phyloP scores from a whole-genome alignment of 2,797 vertebrate species.

The Parambassis ranga region DNA sequence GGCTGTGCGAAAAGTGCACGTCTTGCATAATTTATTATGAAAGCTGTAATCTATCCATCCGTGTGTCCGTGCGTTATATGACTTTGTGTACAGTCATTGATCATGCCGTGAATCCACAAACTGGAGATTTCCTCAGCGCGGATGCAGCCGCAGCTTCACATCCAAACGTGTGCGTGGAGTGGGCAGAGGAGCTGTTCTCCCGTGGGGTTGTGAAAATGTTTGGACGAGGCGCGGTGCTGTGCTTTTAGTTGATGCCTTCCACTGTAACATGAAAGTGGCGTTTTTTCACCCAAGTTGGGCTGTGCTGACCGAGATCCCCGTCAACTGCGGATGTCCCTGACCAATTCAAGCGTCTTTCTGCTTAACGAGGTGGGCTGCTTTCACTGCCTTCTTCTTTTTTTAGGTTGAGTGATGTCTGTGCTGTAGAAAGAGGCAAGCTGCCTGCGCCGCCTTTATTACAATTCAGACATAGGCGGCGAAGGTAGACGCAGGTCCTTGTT shows the following conservation, averaged over 20 bases:
- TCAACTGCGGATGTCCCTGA: conserved; percentile 79
- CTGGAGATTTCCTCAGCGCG: conserved; percentile 26
- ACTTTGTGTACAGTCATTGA: conserved; percentile 64
- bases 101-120: conserved; percentile 56
- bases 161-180: conserved; percentile 3
- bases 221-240: conserved; percentile 26
- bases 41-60: conserved; percentile 66
- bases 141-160: conserved; percentile 21
- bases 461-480: neutral
- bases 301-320: conserved; percentile 40
- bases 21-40: conserved; percentile 73
- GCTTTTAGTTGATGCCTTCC: neutral
- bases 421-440: neutral
- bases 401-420: neutral
- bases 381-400: conserved; percentile 7
- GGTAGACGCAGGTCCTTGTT: conserved; percentile 5
- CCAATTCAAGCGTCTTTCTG: conserved; percentile 81
- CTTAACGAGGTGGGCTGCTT: conserved; percentile 78
- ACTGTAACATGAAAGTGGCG: conserved; percentile 15
- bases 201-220: conserved; percentile 22
- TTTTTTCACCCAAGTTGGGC: conserved; percentile 36
- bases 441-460: neutral
- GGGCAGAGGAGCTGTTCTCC: neutral
- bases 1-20: conserved; percentile 62
- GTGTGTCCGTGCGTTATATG: conserved; percentile 49